phyloP scores from a whole-genome alignment of 2,797 vertebrate species.

The Dallia pectoralis region DNA sequence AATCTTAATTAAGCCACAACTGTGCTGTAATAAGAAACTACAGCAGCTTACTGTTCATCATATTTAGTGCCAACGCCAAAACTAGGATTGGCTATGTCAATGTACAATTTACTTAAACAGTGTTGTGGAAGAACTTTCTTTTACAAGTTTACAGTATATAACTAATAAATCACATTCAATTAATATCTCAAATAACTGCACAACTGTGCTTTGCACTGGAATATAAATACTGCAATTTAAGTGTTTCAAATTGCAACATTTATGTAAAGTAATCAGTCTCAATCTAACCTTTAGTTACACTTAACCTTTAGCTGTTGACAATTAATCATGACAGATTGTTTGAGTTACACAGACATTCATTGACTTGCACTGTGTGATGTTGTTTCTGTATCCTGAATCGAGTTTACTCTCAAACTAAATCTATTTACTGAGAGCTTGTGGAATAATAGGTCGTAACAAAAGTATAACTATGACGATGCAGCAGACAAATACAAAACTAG shows the following conservation, averaged over 20 bases:
- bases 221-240: background rate
- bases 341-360: slow-evolving; percentile 25
- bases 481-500: slow-evolving; percentile 25
- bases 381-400: slow-evolving; percentile 60
- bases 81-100: no score
- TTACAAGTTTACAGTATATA: background rate
- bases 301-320: slow-evolving; percentile 14
- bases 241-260: background rate
- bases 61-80: no score
- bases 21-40: no score
- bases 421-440: slow-evolving; percentile 52
- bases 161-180: background rate
- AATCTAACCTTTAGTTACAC: slow-evolving; percentile 19
- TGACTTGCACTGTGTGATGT: slow-evolving; percentile 8
- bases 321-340: slow-evolving; percentile 46
- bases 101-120: background rate
- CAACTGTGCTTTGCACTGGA: background rate
- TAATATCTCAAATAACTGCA: no score
- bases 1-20: no score
- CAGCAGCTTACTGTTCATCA: no score
- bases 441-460: slow-evolving; percentile 41
- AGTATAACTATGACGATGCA: slow-evolving; percentile 34
- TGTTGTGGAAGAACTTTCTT: background rate
- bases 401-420: slow-evolving; percentile 41
- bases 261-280: background rate